Evolutionary conservation across 2,113 vertebrate species (phyloP), one percentile per base, ranked within the genome.

Genomic region (Telmatochromis sp.): DNA sequence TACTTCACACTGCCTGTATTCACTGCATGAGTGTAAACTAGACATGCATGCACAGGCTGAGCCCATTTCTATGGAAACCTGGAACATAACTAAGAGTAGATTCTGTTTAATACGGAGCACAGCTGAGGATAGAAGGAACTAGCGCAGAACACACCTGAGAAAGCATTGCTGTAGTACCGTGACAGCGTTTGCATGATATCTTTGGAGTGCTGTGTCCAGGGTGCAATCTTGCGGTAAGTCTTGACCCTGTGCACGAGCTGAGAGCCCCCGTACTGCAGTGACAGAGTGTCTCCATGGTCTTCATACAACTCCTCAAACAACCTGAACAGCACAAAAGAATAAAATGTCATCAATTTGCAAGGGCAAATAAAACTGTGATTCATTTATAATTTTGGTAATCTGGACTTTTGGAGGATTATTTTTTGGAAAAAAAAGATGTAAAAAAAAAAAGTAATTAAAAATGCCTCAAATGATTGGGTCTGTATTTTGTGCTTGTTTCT

Each of bases 251-350:
- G 99, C 57, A 99, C 99, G 86, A 99, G 97, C 93, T 99, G 99
- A 85, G 99, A 99, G 40, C 99, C 99, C 4, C 99, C 99, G 0
- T 99, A 99, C 73, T 99, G 98, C 89, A 99, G 94, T 12, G 99
- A 99, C 9, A 99, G 95, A 0, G 99, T 99, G 93, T 99, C 99
- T n/a, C 98, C 99, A 5, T 99, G 98, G 94, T 99, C 99, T 95
- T 99, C 99, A 49, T 99, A 99, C 15, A 99, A 96, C 92, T 99
- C 99, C 91, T 99, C 99, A 96, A 99, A 99, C 86, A 99, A 95
- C 92, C 99, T 99, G 93, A 9, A 58, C 35, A 17, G 83, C 6
- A 70, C 28, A 65, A 31, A 47, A 73, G 10, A 83, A 19, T 35
- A 83, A 6, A 35, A 83, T 12, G 12, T n/a, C 26, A 60, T 9